A percentile compares a stretch with the other conserved stretches of the same genome.
Conservation (phyloP, 2,797 vertebrate species). For the Mormyrus proboscirostris region DNA sequence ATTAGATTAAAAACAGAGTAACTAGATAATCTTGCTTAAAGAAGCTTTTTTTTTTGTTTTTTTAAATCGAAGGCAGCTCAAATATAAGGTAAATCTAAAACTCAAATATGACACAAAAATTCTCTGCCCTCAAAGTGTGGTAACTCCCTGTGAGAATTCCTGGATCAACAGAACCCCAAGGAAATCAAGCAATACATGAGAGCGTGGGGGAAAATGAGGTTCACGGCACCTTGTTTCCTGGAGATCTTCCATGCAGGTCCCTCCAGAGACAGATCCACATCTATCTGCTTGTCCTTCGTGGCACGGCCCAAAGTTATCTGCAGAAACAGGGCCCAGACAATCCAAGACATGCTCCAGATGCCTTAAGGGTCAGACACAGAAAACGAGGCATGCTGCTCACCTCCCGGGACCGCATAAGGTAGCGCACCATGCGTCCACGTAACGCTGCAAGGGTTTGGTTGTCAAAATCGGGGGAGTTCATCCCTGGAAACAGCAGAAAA, state of each 20-base stretch:
- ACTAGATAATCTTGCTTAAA: neutral
- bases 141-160: neutral
- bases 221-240: conserved; percentile 78
- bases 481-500: conserved; percentile 59
- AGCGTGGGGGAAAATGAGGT: neutral
- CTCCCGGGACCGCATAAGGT: conserved; percentile 92
- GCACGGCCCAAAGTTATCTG: conserved; percentile 91
- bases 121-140: neutral
- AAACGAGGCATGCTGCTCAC: conserved; percentile 47
- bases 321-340: conserved; percentile 6
- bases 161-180: neutral
- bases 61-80: neutral
- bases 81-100: neutral
- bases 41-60: neutral
- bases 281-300: conserved; percentile 96
- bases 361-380: neutral
- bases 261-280: conserved; percentile 88
- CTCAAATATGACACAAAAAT: neutral
- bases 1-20: neutral
- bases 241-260: conserved; percentile 97
- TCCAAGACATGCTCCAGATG: neutral
- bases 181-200: neutral
- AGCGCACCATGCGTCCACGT: conserved; percentile 90
- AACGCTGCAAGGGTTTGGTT: conserved; percentile 90
- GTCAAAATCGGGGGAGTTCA: conserved; percentile 93